Evolutionary conservation across 2,888 invertebrate species (phyloP), one percentile per base, ranked within the genome.

Genomic region (Lycocerus yunnanus): DNA sequence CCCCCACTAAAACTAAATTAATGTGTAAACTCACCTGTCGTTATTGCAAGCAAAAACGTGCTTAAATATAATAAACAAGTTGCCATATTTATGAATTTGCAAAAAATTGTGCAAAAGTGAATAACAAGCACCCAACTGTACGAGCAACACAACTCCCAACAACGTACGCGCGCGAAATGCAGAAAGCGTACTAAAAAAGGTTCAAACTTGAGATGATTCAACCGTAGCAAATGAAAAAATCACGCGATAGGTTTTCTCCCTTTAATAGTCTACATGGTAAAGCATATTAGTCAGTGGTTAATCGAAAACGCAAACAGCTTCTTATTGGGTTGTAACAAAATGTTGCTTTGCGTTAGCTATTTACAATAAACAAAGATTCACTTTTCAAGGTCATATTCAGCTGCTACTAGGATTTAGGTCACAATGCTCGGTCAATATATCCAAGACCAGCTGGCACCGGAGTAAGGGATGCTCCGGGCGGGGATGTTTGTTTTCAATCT

Each of bases 381-480:
- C 71, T 71, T 69, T 75, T 69, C 75, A 72, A 75, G 75, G 75
- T 70, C 72, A 68, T 66, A 58, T 66, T 65, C 72, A 75, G 75
- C 75, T 75, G 68, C 72, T 72, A 58, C 72, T 69, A 70, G 72
- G 75, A 75, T 75, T 70, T 69, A 58, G 75, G 75, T 75, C 75
- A 70, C 61, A 72, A 72, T 66, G 66, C 72, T 72, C 70, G 75
- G 69, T 75, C 75, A 75, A 75, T 75, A 75, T 72, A 75, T 60
- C 68, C 68, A 61, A 75, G 75, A 75, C 75, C 75, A 75, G 75
- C 72, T 75, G 75, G 74, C 74, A 74, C 71, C 74, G 71, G 71
- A 63, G 68, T 68, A 58, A 66, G 61, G 60, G 66, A 65, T 43
- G 73, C 61, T 60, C 15, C 15, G 73, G 69, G 65, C 65, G 69